Evolutionary conservation across 2,888 invertebrate genomes (phyloP), one percentile per base, ranked within the genome.

Genomic region (Plebejus melissa): DNA sequence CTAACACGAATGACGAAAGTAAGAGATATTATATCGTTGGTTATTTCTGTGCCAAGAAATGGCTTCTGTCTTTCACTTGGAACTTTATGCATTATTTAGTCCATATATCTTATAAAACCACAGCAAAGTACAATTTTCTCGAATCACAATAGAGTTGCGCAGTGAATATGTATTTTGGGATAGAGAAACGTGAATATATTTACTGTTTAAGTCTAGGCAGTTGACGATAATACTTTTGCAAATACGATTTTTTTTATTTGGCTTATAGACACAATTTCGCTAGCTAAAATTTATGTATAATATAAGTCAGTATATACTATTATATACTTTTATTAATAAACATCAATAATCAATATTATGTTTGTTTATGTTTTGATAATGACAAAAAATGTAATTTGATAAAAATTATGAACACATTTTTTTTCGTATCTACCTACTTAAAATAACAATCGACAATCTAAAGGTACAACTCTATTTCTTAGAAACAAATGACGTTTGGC

Each of bases 21-120:
- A 22, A 22, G 22, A 22, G 22, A 22, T 22, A 22, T 22, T 22
- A 22, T 22, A 0, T 22, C 22, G 22, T 22, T 22, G 22, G 22
- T 38, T 54, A 75, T 76, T 76, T 75, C 69, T 76, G 77, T 77
- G 76, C 76, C 77, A 78, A 77, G 75, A 77, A 74, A 78, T 69
- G 50, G 69, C 50, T 60, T 77, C 70, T 75, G 57, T 76, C 28
- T 77, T 74, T 76, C 60, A 69, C 60, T 77, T 70, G 60, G 77
- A 74, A 50, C 76, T 76, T 78, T 78, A 74, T 78, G 76, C 57
- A 60, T 50, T 77, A 69, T 75, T 77, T 54, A 77, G 28, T 76
- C 69, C 74, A 76, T 77, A 76, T 76, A 76, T 76, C 74, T 74
- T 41, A 38, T 32, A 46, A 38, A 76, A 77, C 76, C 76, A 65